These are phyloP conservation scores for Lingula anatina DNA, from an alignment of 2,888 invertebrate species.

Conservation along the genomic window DNA sequence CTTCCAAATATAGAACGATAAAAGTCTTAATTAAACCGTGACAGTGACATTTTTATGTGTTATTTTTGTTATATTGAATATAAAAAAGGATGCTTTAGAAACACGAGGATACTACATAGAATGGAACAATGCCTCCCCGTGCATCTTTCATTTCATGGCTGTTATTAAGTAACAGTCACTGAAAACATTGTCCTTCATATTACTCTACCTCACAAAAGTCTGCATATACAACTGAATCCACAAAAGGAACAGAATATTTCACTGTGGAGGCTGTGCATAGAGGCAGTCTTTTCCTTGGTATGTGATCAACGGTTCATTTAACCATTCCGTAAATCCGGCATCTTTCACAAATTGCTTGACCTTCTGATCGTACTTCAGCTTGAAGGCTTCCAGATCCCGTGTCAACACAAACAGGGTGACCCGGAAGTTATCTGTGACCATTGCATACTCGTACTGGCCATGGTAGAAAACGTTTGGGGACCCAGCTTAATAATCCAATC, in stretches of 20 bases:
- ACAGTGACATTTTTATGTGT: too few species aligned
- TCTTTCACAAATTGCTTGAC: slow-evolving; percentile 14
- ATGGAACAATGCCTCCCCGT: too few species aligned
- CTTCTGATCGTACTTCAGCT: slow-evolving; percentile 13
- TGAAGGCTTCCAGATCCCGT: slow-evolving; percentile 18
- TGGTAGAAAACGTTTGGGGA: slow-evolving; percentile 17
- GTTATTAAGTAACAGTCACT: too few species aligned
- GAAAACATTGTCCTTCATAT: too few species aligned
- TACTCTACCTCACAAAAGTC: too few species aligned
- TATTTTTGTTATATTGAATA: too few species aligned
- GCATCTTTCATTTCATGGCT: too few species aligned
- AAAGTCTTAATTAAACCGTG: too few species aligned
- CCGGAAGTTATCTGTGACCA: slow-evolving; percentile 22
- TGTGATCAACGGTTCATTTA: slow-evolving; percentile 19
- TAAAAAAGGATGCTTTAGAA: too few species aligned
- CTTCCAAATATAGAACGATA: too few species aligned
- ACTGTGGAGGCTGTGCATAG: slow-evolving; percentile 19
- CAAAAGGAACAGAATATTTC: background rate
- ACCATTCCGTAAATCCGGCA: slow-evolving; percentile 17
- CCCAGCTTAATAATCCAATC: slow-evolving; percentile 29
- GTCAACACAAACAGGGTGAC: slow-evolving; percentile 25
- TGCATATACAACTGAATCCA: too few species aligned
- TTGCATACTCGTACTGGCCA: slow-evolving; percentile 20
- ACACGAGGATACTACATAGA: too few species aligned
- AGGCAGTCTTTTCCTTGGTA: slow-evolving; percentile 22